These are phyloP conservation scores for Catharus fuscescens DNA, from an alignment of 2,113 vertebrate genomes.

Conservation along the genomic window DNA sequence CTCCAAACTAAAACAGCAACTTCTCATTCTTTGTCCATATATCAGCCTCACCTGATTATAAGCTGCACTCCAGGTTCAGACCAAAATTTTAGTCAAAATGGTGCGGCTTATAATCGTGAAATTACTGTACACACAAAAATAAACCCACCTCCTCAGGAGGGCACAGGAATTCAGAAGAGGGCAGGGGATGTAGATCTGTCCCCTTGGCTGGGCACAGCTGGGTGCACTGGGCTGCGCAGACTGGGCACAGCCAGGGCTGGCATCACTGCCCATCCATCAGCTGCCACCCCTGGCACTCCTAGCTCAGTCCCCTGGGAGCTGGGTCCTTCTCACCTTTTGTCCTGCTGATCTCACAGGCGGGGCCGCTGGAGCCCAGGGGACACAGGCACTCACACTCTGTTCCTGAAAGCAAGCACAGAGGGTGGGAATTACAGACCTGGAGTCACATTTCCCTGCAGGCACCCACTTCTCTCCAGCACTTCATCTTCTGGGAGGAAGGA, in stretches of 20 bases:
- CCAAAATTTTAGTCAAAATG: no score
- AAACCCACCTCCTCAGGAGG: background rate
- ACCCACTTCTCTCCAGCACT: background rate
- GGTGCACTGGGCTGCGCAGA: background rate
- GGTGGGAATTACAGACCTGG: background rate
- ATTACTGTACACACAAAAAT: background rate
- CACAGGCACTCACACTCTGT: slow-evolving; percentile 87
- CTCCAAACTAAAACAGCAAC: no score
- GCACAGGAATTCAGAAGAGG: background rate
- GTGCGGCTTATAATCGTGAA: no score
- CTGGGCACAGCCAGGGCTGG: background rate
- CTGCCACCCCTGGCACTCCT: rapidly evolving
- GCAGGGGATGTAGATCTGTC: background rate
- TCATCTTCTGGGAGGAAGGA: background rate
- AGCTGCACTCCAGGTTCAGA: no score
- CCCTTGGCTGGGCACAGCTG: background rate
- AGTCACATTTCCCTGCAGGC: background rate
- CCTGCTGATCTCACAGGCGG: slow-evolving; percentile 82
- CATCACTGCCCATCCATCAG: background rate
- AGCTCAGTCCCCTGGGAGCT: rapidly evolving
- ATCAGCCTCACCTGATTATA: no score
- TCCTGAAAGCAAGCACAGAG: slow-evolving; percentile 69
- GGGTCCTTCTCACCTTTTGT: slow-evolving; percentile 71
- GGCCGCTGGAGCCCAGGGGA: slow-evolving; percentile 80
- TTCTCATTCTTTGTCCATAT: no score